Evolutionary conservation across 2,888 invertebrate genomes (phyloP).

Genomic region (Vandiemenella viatica): DNA sequence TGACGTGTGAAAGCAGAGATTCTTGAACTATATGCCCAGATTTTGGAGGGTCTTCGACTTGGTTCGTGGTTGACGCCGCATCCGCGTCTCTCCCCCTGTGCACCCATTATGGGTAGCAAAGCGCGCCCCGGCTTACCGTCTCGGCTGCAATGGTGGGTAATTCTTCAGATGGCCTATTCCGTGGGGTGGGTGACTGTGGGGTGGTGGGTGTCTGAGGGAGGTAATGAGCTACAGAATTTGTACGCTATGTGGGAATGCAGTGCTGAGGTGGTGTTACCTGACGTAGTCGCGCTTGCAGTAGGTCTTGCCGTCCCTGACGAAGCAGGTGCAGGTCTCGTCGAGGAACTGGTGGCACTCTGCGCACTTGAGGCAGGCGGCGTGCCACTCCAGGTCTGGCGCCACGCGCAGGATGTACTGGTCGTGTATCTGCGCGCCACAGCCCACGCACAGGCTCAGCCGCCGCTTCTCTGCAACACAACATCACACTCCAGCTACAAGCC

Average conservation of each 20-base stretch:
- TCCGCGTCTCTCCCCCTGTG: not conserved
- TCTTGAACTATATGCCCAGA: too few relatives aligned
- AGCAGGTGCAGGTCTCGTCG: slow-evolving; percentile 96
- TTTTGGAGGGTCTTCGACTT: too few relatives aligned
- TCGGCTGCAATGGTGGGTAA: too few relatives aligned
- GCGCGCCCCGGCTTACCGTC: too few relatives aligned
- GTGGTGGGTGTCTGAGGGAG: too few relatives aligned
- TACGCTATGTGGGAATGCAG: too few relatives aligned
- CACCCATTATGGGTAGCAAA: too few relatives aligned
- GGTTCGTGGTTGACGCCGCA: not conserved
- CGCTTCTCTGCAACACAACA: slow-evolving; percentile 73
- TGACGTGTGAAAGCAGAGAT: too few relatives aligned
- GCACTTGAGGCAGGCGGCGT: slow-evolving; percentile 95
- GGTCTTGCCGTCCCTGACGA: slow-evolving; percentile 96
- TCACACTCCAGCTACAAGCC: too few relatives aligned
- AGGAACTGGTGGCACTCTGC: slow-evolving; percentile 93
- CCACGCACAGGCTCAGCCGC: slow-evolving; percentile 76
- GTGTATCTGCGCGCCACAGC: slow-evolving; percentile 92
- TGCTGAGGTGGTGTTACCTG: slow-evolving; percentile 61
- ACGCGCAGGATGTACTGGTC: slow-evolving; percentile 98
- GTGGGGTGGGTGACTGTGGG: too few relatives aligned
- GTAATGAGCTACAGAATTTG: too few relatives aligned
- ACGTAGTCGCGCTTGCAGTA: slow-evolving; percentile 98
- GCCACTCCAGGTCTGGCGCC: slow-evolving; percentile 98
- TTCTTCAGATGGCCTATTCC: too few relatives aligned